Evolutionary conservation across 2,888 invertebrate species (phyloP).

Genomic region (Blera fallax): DNA sequence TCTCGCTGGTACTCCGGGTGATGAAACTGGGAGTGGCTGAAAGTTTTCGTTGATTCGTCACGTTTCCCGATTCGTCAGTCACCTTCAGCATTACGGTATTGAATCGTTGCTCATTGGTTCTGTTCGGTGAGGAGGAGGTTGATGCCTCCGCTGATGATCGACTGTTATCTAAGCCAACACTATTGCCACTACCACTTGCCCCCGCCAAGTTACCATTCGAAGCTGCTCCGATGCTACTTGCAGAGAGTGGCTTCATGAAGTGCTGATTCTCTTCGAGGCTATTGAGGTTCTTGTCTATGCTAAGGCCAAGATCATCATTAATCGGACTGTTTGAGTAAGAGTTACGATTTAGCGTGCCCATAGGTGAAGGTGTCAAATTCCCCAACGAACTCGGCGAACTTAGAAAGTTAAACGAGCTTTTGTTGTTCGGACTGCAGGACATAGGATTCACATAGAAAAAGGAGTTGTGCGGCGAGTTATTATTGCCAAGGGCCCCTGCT

Average conservation of each 20-base stretch:
- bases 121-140: conserved; percentile 78
- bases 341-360: conserved; percentile 80
- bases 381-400: conserved; percentile 76
- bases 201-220: conserved; percentile 82
- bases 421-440: conserved; percentile 78
- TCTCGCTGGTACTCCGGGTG: conserved; percentile 91
- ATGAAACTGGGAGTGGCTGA: conserved; percentile 86
- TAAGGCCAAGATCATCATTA: conserved; percentile 78
- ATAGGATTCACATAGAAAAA: conserved; percentile 81
- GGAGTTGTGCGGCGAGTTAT: conserved; percentile 79
- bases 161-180: conserved; percentile 77
- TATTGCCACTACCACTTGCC: conserved; percentile 77
- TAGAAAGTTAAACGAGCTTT: conserved; percentile 79
- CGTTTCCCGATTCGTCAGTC: conserved; percentile 82
- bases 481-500: conserved; percentile 69
- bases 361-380: conserved; percentile 79
- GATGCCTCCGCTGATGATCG: conserved; percentile 75
- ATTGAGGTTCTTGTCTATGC: conserved; percentile 82
- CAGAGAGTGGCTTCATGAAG: conserved; percentile 86
- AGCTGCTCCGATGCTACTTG: conserved; percentile 73
- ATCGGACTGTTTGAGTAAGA: conserved; percentile 79
- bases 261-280: conserved; percentile 83
- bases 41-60: conserved; percentile 81
- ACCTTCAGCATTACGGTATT: conserved; percentile 84
- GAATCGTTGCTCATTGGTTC: conserved; percentile 76